phyloP scores from a whole-genome alignment of 2,113 vertebrate genomes.

The Naja naja region DNA sequence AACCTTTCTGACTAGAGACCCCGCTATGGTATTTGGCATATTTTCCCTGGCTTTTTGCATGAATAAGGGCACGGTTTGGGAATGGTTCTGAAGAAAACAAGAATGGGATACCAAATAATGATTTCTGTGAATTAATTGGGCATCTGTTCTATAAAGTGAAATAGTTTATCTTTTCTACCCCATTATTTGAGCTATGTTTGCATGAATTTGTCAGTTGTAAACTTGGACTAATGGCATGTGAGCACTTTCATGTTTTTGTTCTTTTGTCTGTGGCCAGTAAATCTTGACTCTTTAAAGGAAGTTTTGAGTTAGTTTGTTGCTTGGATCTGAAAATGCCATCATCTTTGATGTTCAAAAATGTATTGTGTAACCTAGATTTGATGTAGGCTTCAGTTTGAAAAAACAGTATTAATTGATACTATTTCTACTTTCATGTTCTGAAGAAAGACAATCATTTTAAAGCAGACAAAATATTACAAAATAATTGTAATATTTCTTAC shows the following conservation, averaged over 20 bases:
- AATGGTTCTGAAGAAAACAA: neutral
- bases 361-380: neutral
- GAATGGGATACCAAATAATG: neutral
- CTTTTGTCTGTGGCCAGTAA: neutral
- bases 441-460: neutral
- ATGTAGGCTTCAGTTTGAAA: neutral
- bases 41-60: neutral
- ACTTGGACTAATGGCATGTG: neutral
- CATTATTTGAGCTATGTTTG: neutral
- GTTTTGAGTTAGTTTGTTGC: neutral
- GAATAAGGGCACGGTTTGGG: neutral
- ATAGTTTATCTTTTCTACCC: neutral
- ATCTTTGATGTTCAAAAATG: neutral
- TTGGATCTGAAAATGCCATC: neutral
- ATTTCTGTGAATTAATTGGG: constrained; percentile 28
- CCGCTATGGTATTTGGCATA: neutral
- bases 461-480: neutral
- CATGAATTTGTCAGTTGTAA: neutral
- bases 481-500: neutral
- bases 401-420: neutral
- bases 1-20: neutral
- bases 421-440: neutral
- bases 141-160: constrained; percentile 18
- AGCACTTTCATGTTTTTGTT: neutral
- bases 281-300: neutral